Percentiles rank a stretch among this genome's conserved stretches.
Conservation (phyloP, 2,113 vertebrate species). For the Willisornis vidua region DNA sequence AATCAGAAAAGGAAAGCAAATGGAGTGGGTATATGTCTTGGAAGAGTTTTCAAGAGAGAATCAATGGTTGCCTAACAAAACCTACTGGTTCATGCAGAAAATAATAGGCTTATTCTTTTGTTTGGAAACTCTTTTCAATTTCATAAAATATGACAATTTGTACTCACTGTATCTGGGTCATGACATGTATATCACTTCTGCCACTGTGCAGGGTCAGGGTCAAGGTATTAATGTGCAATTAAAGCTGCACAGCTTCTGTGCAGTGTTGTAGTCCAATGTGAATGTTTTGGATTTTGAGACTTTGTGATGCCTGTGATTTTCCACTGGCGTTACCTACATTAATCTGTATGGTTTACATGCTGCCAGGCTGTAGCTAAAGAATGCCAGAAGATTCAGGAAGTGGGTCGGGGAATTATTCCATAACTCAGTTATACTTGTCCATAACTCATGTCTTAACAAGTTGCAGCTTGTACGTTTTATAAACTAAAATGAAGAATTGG, state of each 20-base stretch:
- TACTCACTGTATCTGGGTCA: neutral
- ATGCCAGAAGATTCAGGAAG: constrained; percentile 59
- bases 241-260: constrained; percentile 14
- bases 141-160: constrained; percentile 3
- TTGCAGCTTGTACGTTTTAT: constrained; percentile 67
- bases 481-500: constrained; percentile 64
- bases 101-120: neutral
- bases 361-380: constrained; percentile 58
- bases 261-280: constrained; percentile 15
- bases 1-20: neutral
- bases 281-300: constrained; percentile 13
- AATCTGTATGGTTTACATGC: constrained; percentile 49
- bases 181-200: neutral
- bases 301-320: constrained; percentile 44
- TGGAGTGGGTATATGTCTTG: neutral
- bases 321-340: constrained; percentile 40
- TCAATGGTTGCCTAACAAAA: neutral
- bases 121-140: neutral
- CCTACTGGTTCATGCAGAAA: neutral
- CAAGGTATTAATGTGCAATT: constrained; percentile 23
- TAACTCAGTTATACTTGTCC: constrained; percentile 57
- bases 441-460: constrained; percentile 71
- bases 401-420: constrained; percentile 66
- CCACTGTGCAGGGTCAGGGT: neutral
- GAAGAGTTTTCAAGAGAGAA: neutral